Base-by-base conservation (phyloP, 92 coral and sea anemone genomes). In the Phenganax stokvisi region DNA sequence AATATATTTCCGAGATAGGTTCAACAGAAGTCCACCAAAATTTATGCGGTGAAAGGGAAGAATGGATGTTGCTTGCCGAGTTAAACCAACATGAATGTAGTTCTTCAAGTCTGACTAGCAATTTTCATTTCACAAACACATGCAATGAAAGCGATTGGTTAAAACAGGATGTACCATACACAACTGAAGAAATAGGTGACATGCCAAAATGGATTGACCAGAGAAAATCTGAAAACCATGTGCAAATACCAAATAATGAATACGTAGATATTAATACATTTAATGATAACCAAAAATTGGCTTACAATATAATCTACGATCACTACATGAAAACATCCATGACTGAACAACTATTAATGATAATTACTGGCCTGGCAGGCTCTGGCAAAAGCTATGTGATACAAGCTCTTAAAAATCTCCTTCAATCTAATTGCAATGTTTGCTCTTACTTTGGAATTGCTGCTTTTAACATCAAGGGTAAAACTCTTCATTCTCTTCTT, bases 31-130 rank as follows among this genome's bases (percentile, higher is more conserved):
- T 71, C 37, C 61, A 71, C 63, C 57, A 44, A 58, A 27, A 64
- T 68, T 79, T 77, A 79, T 54, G 31, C 9, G 69, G 74, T 75
- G 76, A 76, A 57, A 81, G 81, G 10, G 92, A 89, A 68, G 90
- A 89, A 73, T 87, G 93, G 93, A 90, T 90, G 90, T 79, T 90
- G 75, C 72, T 90, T 16, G 76, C 90, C 53, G 83, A 85, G 78
- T 81, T 84, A 59, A 67, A 76, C 57, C 61, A 58, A 52, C 71
- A 78, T 80, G 58, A 57, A 6, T 84, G 54, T 80, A 37, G 5
- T 37, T 37, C 47, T 37, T 37, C 47, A 37, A 37, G 3, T 37
- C 47, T 37, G 47, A 61, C 15, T 54, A 84, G 75, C 63, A 73
- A 31, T 80, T 67, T 79, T 73, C 57, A 70, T 69, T 72, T 75